Conservation (phyloP, 2,888 invertebrate species). For the Synanthedon andrenaeformis region DNA sequence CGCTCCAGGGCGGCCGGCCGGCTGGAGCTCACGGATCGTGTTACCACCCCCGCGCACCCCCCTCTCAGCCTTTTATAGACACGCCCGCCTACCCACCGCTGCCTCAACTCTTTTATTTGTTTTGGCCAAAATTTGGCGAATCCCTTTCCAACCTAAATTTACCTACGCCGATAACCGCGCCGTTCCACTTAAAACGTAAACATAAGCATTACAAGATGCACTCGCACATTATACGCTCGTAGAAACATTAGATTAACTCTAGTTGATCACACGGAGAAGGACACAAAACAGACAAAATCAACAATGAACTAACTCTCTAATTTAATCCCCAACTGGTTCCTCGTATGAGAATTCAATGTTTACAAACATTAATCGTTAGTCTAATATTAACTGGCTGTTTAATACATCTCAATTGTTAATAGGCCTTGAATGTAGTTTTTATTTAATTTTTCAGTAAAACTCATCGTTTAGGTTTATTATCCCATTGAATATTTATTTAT, state of each 20-base stretch:
- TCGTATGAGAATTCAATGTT: slow-evolving; percentile 30
- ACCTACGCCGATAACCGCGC: background rate
- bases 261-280: slow-evolving; percentile 18
- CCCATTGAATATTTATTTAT: no score
- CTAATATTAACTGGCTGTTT: slow-evolving; percentile 30
- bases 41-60: slow-evolving; percentile 70
- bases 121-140: slow-evolving; percentile 64
- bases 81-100: slow-evolving; percentile 59
- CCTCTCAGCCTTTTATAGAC: slow-evolving; percentile 69
- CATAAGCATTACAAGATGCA: no score
- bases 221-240: no score
- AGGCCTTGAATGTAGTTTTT: no score
- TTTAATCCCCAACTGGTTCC: slow-evolving; percentile 26
- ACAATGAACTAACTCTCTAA: slow-evolving; percentile 57
- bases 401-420: no score
- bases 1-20: slow-evolving; percentile 62
- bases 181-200: background rate
- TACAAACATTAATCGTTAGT: slow-evolving; percentile 50
- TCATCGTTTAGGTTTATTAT: no score
- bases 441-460: no score
- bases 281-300: slow-evolving; percentile 50
- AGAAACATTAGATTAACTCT: no score
- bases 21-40: slow-evolving; percentile 69
- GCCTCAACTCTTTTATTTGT: slow-evolving; percentile 60
- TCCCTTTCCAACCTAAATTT: slow-evolving; percentile 28